Conservation (phyloP, 2,113 vertebrate genomes). For the Okapia johnstoni region DNA sequence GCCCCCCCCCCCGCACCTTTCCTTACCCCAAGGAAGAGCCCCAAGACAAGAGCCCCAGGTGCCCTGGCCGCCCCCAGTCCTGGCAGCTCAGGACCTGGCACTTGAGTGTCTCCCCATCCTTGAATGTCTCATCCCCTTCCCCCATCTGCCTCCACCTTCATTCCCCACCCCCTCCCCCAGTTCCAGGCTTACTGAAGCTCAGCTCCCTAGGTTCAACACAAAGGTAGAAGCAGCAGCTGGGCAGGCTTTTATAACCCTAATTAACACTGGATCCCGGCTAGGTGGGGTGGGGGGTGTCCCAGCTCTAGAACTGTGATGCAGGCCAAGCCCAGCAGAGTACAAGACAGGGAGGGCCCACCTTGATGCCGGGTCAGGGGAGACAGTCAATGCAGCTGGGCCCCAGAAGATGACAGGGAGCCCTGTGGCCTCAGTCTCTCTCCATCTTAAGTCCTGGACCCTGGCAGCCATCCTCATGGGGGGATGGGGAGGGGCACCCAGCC, state of each 20-base stretch:
- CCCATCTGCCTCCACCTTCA: not conserved
- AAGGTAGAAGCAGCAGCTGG: conserved; percentile 30
- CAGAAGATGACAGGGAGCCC: not conserved
- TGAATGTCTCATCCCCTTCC: not conserved
- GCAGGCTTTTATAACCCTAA: conserved; percentile 65
- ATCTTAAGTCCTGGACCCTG: not conserved
- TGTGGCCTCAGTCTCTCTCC: not conserved
- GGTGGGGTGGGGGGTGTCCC: not conserved
- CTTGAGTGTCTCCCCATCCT: too few relatives aligned
- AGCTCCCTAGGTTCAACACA: not conserved
- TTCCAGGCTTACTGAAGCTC: not conserved
- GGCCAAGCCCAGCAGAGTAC: not conserved
- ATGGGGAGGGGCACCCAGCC: conserved; percentile 1
- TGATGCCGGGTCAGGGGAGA: not conserved
- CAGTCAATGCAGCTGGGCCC: not conserved
- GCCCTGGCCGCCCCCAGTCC: not conserved
- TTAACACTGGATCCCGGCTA: not conserved
- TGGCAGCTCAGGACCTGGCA: not conserved
- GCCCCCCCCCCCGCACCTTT: not conserved
- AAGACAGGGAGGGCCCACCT: not conserved
- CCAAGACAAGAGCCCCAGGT: not conserved
- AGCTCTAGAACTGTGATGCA: not conserved
- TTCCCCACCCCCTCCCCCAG: not conserved
- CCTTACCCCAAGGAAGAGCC: not conserved
- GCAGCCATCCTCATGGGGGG: not conserved